Evolutionary conservation across 2,888 invertebrate species (phyloP).

Genomic region (Coelopa pilipes): DNA sequence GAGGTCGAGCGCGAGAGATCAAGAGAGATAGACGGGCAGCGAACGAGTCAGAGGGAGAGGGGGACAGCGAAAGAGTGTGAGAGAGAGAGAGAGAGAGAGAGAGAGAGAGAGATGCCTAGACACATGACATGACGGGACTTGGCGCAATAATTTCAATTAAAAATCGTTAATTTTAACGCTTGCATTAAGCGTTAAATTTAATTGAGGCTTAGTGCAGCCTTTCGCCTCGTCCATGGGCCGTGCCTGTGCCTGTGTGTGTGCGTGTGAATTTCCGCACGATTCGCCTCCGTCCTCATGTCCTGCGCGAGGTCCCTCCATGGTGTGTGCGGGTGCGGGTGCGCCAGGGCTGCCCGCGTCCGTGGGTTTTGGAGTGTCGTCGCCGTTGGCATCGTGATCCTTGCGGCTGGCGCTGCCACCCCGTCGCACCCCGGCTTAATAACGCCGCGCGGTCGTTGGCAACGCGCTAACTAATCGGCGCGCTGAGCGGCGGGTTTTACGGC

Average conservation of each 20-base stretch:
- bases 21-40: too few relatives aligned
- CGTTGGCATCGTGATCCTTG: conserved; percentile 4
- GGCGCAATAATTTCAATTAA: conserved; percentile 27
- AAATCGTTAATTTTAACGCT: conserved; percentile 32
- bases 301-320: too few relatives aligned
- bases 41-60: too few relatives aligned
- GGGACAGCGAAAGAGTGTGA: too few relatives aligned
- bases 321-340: too few relatives aligned
- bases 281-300: too few relatives aligned
- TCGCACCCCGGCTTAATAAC: neutral
- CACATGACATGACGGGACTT: neutral
- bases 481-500: neutral
- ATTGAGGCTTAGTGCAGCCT: conserved; percentile 21
- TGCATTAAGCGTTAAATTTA: conserved; percentile 22
- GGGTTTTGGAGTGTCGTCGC: neutral
- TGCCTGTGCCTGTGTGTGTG: too few relatives aligned
- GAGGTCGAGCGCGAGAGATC: too few relatives aligned
- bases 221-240: too few relatives aligned
- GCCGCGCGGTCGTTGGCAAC: conserved; percentile 3
- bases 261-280: too few relatives aligned
- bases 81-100: too few relatives aligned
- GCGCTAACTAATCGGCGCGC: conserved; percentile 9
- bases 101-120: too few relatives aligned
- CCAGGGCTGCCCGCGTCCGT: neutral
- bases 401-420: neutral